Evolutionary conservation across 2,888 invertebrate genomes (phyloP), one percentile per base, ranked within the genome.

Genomic region (Allolobophora icterica): DNA sequence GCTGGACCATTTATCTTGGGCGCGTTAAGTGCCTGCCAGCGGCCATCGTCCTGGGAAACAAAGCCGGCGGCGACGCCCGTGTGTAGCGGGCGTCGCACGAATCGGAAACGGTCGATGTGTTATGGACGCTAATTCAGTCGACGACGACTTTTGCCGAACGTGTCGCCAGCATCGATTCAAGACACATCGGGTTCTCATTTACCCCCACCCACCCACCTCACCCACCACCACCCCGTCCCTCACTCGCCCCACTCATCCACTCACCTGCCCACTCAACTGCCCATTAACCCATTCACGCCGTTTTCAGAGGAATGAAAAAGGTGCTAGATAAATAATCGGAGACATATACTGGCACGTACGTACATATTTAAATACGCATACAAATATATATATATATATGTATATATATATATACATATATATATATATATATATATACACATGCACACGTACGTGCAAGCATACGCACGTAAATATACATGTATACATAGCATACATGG

Each of bases 41-140:
- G 30, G 71, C n/a, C 52, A 11, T 52, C 24, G 52, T 52, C 5
- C 24, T 4, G 24, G 52, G 2, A 52, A 52, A 52, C 52, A 52
- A 52, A 52, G 52, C 52, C 52, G 24, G 2, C 24, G 52, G 52
- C 52, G 21, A 24, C 52, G 52, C 42, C 42, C 71, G 87, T 34
- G 87, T 87, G 11, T 21, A 0, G 38, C 87, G 35, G n/a, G 35
- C 34, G 87, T 6, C 87, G 87, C 87, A 8, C 30, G 38, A 35
- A 87, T 34, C 87, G 87, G 87, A 87, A 34, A 34, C 38, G 87
- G 87, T 87, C 87, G 87, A 87, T 87, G 35, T 71, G 71, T 87
- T 35, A 21, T 21, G 17, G 0, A 5, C 87, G 87, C 38, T 87
- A 34, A 71, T 71, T 71, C 71, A n/a, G 87, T 30, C 24, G 87